phyloP scores from a whole-genome alignment of 1,140 invertebrate genomes.

The Proales similis region DNA sequence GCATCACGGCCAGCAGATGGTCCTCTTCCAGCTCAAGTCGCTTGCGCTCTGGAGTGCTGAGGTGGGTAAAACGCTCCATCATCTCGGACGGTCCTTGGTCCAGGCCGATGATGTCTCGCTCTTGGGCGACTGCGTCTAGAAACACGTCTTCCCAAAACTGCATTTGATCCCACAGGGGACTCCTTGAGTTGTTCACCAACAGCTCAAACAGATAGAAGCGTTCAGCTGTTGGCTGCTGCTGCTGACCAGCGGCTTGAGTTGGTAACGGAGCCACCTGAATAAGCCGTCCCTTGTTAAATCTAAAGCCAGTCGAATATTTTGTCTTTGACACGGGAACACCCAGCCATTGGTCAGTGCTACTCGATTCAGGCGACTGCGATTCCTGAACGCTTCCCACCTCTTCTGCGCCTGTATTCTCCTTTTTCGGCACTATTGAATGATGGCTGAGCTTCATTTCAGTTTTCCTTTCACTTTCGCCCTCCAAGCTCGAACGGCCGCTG shows the following conservation, averaged over 20 bases:
- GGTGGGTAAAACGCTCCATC: constrained; percentile 64
- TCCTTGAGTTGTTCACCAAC: constrained; percentile 56
- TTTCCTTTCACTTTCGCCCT: too few relatives aligned
- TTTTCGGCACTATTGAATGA: too few relatives aligned
- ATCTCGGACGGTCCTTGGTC: constrained; percentile 65
- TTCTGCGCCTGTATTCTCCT: too few relatives aligned
- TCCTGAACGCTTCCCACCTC: too few relatives aligned
- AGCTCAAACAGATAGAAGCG: constrained; percentile 79
- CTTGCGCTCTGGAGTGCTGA: constrained; percentile 88
- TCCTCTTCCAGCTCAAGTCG: constrained; percentile 96
- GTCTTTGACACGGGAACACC: constrained; percentile 20
- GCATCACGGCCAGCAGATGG: constrained; percentile 79
- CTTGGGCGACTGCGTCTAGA: constrained; percentile 94
- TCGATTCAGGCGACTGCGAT: too few relatives aligned
- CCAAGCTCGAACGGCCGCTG: too few relatives aligned
- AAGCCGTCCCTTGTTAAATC: constrained; percentile 14
- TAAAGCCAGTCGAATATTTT: constrained; percentile 26
- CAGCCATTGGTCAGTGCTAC: too few relatives aligned
- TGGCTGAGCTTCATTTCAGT: too few relatives aligned
- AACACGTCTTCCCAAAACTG: constrained; percentile 99
- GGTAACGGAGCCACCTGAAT: constrained; percentile 38
- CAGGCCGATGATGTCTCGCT: constrained; percentile 98
- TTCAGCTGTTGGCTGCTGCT: not conserved
- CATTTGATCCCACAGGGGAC: constrained; percentile 95
- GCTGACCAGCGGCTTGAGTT: constrained; percentile 40